These are phyloP conservation scores for Anthoscopus minutus DNA, from an alignment of 2,113 vertebrate genomes.

Conservation along the genomic window DNA sequence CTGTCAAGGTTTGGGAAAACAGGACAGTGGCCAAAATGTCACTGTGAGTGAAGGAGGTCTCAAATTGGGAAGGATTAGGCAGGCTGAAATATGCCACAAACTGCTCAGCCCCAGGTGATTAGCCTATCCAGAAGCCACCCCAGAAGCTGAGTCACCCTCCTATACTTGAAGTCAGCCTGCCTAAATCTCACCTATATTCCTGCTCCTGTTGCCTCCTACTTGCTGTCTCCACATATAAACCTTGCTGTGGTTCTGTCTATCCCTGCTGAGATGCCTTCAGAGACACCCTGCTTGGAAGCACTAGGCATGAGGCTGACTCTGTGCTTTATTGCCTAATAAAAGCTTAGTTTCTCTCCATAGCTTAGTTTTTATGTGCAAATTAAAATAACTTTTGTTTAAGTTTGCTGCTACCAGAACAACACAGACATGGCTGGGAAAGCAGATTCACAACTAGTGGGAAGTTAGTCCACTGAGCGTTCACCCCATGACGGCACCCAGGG, in stretches of 20 bases:
- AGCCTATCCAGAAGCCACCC: background rate
- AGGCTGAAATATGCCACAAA: background rate
- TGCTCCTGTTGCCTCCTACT: background rate
- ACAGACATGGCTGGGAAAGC: background rate
- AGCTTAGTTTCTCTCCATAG: background rate
- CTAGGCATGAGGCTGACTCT: background rate
- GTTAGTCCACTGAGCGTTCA: background rate
- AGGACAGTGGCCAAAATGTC: background rate
- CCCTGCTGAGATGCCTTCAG: constrained; percentile 20
- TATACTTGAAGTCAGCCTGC: background rate
- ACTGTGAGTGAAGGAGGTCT: background rate
- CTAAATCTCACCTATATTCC: background rate
- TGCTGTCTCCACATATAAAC: background rate
- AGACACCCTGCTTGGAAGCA: constrained; percentile 3
- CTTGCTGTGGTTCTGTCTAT: background rate
- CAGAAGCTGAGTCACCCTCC: background rate
- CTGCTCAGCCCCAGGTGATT: background rate
- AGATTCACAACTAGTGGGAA: background rate
- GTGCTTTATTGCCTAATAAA: background rate
- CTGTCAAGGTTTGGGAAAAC: background rate
- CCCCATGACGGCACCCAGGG: background rate
- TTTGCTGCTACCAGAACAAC: background rate
- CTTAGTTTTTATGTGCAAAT: background rate
- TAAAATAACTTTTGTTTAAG: background rate
- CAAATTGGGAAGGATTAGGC: background rate